Evolutionary conservation across 2,113 vertebrate genomes (phyloP).

Genomic region (Corythornis cristatus): DNA sequence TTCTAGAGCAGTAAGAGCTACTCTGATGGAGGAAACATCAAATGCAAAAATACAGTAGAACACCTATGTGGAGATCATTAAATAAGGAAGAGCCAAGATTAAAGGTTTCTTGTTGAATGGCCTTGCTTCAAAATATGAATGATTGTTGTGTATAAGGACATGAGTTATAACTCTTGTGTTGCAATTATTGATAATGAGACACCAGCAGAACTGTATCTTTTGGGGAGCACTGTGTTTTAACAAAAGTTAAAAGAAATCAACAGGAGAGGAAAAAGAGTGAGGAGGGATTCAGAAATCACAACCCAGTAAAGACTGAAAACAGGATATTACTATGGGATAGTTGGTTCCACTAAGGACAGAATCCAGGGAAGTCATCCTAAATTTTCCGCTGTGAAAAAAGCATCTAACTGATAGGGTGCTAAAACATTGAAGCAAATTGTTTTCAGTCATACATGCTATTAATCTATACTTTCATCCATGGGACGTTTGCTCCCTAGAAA

Average conservation of each 20-base stretch:
- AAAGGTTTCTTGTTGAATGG: background rate
- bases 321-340: background rate
- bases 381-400: background rate
- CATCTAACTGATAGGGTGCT: background rate
- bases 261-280: background rate
- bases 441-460: background rate
- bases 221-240: background rate
- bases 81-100: background rate
- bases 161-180: background rate
- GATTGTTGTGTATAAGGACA: background rate
- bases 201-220: background rate
- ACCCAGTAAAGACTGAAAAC: background rate
- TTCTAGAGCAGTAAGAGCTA: background rate
- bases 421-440: background rate
- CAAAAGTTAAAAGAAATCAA: background rate
- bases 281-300: background rate
- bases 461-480: background rate
- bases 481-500: background rate
- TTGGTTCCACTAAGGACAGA: background rate
- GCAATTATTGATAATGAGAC: background rate
- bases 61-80: background rate
- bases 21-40: background rate
- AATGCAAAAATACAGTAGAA: background rate
- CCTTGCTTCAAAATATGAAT: background rate
- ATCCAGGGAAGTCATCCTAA: background rate